phyloP scores from a whole-genome alignment of 2,113 vertebrate species.

The Pavo muticus region DNA sequence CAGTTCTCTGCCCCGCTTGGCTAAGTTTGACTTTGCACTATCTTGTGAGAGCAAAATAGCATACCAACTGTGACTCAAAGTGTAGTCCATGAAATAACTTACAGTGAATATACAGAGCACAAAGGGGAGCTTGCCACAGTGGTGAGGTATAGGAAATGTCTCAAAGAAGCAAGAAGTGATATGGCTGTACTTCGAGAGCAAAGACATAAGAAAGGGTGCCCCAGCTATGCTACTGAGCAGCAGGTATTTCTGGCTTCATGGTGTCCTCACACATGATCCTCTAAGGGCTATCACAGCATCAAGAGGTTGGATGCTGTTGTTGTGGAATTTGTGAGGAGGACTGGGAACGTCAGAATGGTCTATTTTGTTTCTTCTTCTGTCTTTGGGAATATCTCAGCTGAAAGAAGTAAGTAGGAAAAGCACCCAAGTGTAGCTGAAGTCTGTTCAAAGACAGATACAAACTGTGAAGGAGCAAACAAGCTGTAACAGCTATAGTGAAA shows the following conservation, averaged over 20 bases:
- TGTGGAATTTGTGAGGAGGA: not conserved
- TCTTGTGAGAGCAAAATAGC: not conserved
- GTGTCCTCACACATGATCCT: not conserved
- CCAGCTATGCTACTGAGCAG: not conserved
- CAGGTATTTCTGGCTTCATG: not conserved
- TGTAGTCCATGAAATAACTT: not conserved
- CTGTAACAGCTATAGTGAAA: not conserved
- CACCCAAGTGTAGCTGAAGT: not conserved
- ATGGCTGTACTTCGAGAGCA: not conserved
- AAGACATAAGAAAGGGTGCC: not conserved
- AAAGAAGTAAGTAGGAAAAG: not conserved
- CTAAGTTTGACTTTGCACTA: not conserved
- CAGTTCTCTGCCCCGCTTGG: not conserved
- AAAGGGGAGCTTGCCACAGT: not conserved
- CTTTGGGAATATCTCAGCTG: not conserved
- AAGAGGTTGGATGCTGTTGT: not conserved
- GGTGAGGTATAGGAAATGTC: not conserved
- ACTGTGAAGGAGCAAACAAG: not conserved
- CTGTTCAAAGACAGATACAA: not conserved
- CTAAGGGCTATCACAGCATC: not conserved
- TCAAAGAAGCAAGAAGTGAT: not conserved
- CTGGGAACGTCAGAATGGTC: not conserved
- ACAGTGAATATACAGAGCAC: not conserved
- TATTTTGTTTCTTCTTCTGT: not conserved
- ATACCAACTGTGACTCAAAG: not conserved